A percentile compares a stretch with the other conserved stretches of the same genome.
These are phyloP conservation scores for Limanda limanda DNA, from an alignment of 2,113 vertebrate genomes.

Conservation along the genomic window DNA sequence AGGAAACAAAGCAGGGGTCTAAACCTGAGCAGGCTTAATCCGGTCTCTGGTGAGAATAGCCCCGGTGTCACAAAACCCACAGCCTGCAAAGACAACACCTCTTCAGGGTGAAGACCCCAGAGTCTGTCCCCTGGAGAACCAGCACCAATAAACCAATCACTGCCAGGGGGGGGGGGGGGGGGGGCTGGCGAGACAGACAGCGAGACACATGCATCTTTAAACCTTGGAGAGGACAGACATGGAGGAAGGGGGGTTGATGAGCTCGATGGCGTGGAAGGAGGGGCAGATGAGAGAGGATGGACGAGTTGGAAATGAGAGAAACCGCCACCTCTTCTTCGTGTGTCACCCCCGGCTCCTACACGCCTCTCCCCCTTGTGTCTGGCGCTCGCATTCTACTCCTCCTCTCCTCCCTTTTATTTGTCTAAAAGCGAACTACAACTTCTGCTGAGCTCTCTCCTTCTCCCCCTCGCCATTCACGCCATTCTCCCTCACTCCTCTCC, in stretches of 20 bases:
- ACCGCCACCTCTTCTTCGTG: constrained; percentile 51
- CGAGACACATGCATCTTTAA: too few relatives aligned
- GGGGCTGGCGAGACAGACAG: too few relatives aligned
- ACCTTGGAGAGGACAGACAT: neutral
- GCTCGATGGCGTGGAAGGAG: too few relatives aligned
- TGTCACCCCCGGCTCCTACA: constrained; percentile 54
- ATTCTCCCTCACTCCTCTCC: constrained; percentile 65
- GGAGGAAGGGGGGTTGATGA: too few relatives aligned
- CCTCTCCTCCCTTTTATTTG: constrained; percentile 48
- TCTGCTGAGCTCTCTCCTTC: constrained; percentile 73
- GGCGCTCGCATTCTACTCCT: constrained; percentile 47
- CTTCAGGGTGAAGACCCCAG: constrained; percentile 58
- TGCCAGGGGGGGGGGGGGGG: too few relatives aligned
- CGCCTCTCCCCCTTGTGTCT: constrained; percentile 55
- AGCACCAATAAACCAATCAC: constrained; percentile 29
- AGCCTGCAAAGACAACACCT: constrained; percentile 70
- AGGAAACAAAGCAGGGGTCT: constrained; percentile 75
- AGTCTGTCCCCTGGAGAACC: constrained; percentile 50
- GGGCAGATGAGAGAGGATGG: constrained; percentile 34
- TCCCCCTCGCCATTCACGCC: constrained; percentile 57
- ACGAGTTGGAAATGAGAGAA: constrained; percentile 49
- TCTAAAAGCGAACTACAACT: constrained; percentile 69
- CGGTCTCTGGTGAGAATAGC: constrained; percentile 68
- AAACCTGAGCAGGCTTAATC: constrained; percentile 78
- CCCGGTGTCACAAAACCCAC: constrained; percentile 64